Conservation (phyloP, 2,888 invertebrate species). For the Lasioglossum leucozonium region DNA sequence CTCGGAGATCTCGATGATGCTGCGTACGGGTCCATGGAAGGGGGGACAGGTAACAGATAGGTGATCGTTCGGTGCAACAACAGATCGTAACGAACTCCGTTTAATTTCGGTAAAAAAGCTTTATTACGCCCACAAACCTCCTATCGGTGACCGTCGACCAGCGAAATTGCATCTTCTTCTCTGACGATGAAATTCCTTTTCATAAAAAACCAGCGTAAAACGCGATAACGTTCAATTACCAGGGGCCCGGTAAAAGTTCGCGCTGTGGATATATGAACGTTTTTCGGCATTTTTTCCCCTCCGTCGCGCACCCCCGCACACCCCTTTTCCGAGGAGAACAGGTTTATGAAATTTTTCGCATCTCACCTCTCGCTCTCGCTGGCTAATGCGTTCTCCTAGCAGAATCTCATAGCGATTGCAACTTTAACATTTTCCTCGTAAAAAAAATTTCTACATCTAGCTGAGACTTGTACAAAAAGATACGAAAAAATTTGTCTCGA, state of each 20-base stretch:
- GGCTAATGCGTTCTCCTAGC: neutral
- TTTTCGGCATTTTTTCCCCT: constrained; percentile 42
- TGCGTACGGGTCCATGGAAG: neutral
- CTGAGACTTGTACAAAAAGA: neutral
- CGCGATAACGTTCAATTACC: constrained; percentile 63
- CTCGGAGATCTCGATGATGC: constrained; percentile 8
- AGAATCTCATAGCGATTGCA: neutral
- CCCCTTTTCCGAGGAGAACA: constrained; percentile 28
- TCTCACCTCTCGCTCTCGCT: neutral
- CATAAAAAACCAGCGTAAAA: constrained; percentile 55
- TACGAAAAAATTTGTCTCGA: neutral
- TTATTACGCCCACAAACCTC: constrained; percentile 61
- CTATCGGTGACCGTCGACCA: constrained; percentile 61
- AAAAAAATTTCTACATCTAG: neutral
- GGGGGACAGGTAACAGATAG: constrained; percentile 33
- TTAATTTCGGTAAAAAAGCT: constrained; percentile 70
- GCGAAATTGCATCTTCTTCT: constrained; percentile 61
- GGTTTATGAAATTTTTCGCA: constrained; percentile 56
- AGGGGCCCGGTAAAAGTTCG: constrained; percentile 35
- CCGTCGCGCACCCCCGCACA: neutral
- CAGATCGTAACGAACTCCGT: constrained; percentile 69
- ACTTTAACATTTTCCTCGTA: neutral
- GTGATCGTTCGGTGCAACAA: constrained; percentile 59
- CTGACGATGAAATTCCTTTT: constrained; percentile 56
- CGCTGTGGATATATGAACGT: constrained; percentile 54